phyloP scores from a whole-genome alignment of 2,888 invertebrate species.

The Metellina segmentata region DNA sequence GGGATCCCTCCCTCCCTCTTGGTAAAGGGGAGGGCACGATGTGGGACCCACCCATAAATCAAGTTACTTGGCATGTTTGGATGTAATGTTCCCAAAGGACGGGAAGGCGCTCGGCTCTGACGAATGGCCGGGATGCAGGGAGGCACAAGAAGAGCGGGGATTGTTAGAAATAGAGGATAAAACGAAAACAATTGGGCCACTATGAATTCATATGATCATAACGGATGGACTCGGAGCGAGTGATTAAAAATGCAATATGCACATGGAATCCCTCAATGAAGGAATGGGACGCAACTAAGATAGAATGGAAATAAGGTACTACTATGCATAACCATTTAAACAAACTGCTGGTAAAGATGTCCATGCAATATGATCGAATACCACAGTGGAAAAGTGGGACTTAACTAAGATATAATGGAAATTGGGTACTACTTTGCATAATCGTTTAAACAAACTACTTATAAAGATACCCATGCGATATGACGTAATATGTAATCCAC shows the following conservation, averaged over 20 bases:
- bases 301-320: too few species aligned
- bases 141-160: constrained; percentile 51
- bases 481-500: too few species aligned
- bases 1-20: constrained; percentile 63
- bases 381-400: too few species aligned
- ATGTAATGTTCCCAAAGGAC: constrained; percentile 75
- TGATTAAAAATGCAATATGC: not conserved
- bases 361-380: too few species aligned
- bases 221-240: too few species aligned
- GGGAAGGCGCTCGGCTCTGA: constrained; percentile 46
- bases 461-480: too few species aligned
- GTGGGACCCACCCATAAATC: constrained; percentile 74
- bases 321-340: too few species aligned
- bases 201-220: not conserved
- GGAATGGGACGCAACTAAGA: too few species aligned
- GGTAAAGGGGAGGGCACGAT: constrained; percentile 61
- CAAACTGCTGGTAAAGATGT: too few species aligned
- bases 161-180: constrained; percentile 53
- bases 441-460: too few species aligned
- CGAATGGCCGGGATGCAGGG: constrained; percentile 71
- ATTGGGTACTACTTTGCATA: too few species aligned
- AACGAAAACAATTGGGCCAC: not conserved
- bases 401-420: too few species aligned
- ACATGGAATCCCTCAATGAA: not conserved
- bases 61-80: constrained; percentile 73